Conservation (phyloP, 2,113 vertebrate species). For the Furnarius figulus region DNA sequence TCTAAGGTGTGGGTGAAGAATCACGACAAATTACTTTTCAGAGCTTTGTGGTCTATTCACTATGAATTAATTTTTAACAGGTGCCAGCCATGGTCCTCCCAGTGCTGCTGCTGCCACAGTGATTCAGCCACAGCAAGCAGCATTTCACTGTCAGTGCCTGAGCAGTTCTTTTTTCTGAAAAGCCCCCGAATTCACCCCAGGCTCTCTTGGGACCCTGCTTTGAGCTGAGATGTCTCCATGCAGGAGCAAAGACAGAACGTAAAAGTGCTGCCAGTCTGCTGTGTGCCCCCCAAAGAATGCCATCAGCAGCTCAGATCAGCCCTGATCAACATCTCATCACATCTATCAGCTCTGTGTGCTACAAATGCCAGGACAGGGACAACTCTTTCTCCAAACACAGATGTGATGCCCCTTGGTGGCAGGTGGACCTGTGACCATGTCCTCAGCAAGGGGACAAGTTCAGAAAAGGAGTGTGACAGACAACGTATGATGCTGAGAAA, state of each 20-base stretch:
- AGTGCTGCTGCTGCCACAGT: background rate
- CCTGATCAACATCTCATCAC: background rate
- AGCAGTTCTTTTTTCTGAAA: background rate
- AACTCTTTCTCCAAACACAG: background rate
- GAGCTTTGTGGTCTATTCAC: background rate
- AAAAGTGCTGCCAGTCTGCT: background rate
- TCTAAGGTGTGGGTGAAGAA: background rate
- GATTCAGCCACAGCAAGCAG: background rate
- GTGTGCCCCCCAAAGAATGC: too few species aligned
- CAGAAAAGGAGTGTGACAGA: background rate
- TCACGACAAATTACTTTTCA: background rate
- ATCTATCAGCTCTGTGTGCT: background rate
- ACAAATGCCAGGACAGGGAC: background rate
- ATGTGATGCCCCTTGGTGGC: background rate
- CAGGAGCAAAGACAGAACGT: background rate
- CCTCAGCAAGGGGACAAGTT: background rate
- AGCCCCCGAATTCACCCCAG: background rate
- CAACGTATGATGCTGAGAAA: accelerated
- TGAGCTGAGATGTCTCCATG: background rate
- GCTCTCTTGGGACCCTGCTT: background rate
- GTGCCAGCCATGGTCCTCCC: background rate
- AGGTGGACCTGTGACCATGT: too few species aligned
- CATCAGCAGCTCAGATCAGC: background rate
- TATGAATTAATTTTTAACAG: background rate
- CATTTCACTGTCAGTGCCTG: background rate